phyloP scores from a whole-genome alignment of 2,113 vertebrate genomes.

The Junco hyemalis region DNA sequence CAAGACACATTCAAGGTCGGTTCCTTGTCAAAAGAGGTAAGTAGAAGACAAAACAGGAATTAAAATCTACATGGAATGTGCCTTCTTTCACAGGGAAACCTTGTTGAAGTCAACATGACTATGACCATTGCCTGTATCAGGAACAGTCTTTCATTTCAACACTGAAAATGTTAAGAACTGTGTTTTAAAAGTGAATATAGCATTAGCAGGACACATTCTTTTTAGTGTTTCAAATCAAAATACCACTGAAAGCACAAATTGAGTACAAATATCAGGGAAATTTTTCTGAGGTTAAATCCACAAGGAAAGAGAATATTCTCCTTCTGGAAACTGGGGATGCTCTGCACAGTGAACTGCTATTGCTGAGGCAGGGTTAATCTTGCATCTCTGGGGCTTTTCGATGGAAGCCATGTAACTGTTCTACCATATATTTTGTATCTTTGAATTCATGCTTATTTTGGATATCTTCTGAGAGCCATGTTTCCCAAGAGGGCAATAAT shows the following conservation, averaged over 20 bases:
- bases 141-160: background rate
- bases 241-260: background rate
- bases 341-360: background rate
- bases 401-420: rapidly evolving
- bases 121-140: background rate
- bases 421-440: background rate
- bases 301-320: background rate
- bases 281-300: background rate
- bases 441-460: background rate
- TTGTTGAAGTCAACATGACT: background rate
- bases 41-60: background rate
- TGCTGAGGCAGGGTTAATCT: background rate
- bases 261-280: background rate
- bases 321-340: background rate
- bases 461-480: background rate
- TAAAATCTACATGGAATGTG: background rate
- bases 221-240: background rate
- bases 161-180: background rate
- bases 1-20: background rate
- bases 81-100: background rate
- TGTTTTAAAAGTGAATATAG: background rate
- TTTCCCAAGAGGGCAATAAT: background rate
- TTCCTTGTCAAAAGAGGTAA: background rate
- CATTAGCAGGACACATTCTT: background rate
- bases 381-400: background rate